phyloP scores from a whole-genome alignment of 2,797 vertebrate genomes.

The Petrocephalus schoutedeni region DNA sequence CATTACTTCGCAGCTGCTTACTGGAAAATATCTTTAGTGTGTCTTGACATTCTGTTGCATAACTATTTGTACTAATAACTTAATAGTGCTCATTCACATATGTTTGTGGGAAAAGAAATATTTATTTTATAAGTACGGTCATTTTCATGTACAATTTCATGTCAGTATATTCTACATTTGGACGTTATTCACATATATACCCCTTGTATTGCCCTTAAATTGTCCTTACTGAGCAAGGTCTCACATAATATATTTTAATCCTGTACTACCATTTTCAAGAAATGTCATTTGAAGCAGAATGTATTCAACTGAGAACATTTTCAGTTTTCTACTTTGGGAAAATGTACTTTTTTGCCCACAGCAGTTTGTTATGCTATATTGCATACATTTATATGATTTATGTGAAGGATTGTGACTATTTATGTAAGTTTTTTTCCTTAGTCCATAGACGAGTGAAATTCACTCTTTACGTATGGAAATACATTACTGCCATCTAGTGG shows the following conservation, averaged over 20 bases:
- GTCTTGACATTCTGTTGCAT: background rate
- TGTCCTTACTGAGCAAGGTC: background rate
- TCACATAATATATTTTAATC: background rate
- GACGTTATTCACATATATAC: background rate
- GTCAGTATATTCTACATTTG: background rate
- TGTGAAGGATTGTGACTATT: constrained; percentile 1
- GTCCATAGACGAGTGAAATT: background rate
- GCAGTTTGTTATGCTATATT: constrained; percentile 6
- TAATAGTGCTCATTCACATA: background rate
- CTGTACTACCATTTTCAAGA: background rate
- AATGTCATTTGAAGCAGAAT: background rate
- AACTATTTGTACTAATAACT: background rate
- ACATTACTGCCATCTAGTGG: constrained; percentile 26
- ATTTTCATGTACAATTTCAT: background rate
- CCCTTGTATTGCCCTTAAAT: background rate
- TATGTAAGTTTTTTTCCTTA: background rate
- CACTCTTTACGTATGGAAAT: background rate
- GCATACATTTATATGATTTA: background rate
- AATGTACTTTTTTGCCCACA: background rate
- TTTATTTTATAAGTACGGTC: background rate
- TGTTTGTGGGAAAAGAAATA: background rate
- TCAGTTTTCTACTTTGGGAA: background rate
- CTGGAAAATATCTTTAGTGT: background rate
- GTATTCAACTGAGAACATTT: background rate
- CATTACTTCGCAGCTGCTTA: background rate